Evolutionary conservation across 2,797 vertebrate species (phyloP).

Genomic region (Hippopotamyrus pictus): DNA sequence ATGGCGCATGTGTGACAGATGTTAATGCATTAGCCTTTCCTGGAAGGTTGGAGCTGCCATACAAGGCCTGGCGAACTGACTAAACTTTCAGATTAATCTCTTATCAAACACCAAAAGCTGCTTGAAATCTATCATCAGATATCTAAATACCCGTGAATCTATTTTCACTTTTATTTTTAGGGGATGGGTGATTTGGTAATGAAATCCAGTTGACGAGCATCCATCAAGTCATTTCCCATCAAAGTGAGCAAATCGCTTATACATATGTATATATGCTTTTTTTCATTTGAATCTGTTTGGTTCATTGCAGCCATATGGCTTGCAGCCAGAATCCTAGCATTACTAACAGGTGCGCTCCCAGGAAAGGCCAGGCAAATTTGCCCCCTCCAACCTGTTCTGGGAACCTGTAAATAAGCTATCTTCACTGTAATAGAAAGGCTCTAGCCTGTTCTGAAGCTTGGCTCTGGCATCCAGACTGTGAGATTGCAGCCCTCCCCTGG

Average conservation of each 20-base stretch:
- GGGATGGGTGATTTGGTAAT: background rate
- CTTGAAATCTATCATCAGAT: background rate
- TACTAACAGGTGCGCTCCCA: background rate
- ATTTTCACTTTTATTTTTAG: background rate
- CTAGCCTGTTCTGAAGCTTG: background rate
- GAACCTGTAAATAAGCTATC: background rate
- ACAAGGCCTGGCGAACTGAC: background rate
- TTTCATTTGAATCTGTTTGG: background rate
- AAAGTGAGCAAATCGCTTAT: background rate
- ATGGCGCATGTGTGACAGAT: background rate
- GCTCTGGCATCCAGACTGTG: background rate
- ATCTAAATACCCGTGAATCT: background rate
- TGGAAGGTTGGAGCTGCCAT: background rate
- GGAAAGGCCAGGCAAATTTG: background rate
- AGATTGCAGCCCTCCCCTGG: background rate
- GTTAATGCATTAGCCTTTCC: background rate
- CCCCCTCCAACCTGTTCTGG: background rate
- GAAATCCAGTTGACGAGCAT: background rate
- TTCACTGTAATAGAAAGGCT: background rate
- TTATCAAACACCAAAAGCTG: background rate
- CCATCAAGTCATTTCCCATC: background rate
- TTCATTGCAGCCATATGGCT: background rate
- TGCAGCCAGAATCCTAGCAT: background rate
- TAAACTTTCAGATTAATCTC: constrained; percentile 3
- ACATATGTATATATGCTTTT: background rate